Percentiles rank a stretch among this genome's conserved stretches.
Evolutionary conservation across 35 echinoderm and acorn worm genomes (phyloP).

Genomic region (Apostichopus japonicus): DNA sequence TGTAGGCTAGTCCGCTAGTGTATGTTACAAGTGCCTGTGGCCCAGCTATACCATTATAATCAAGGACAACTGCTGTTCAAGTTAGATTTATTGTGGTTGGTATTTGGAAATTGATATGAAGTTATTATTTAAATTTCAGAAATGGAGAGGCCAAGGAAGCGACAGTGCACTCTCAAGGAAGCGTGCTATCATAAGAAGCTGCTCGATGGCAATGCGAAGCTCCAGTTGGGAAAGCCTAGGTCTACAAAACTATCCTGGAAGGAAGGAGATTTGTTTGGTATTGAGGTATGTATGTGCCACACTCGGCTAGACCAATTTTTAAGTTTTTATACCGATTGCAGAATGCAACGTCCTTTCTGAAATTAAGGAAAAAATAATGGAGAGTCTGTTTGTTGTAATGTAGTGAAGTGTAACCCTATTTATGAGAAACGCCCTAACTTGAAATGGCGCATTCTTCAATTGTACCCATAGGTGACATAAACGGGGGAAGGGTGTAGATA

Average conservation of each 20-base stretch:
- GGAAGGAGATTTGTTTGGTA: constrained; percentile 62
- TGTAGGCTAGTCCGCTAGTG: too few species aligned
- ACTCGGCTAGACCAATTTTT: not conserved
- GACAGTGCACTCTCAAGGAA: constrained; percentile 43
- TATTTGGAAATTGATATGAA: too few species aligned
- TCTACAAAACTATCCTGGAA: constrained; percentile 37
- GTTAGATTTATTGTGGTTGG: too few species aligned
- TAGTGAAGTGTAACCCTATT: too few species aligned
- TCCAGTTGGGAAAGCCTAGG: constrained; percentile 5
- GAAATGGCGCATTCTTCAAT: too few species aligned
- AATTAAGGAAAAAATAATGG: not conserved
- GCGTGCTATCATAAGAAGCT: constrained; percentile 34
- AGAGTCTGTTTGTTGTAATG: not conserved
- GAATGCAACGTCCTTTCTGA: not conserved
- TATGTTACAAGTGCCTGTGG: too few species aligned
- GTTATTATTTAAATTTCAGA: not conserved
- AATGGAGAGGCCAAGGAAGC: constrained; percentile 18
- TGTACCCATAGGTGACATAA: too few species aligned
- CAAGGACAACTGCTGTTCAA: too few species aligned
- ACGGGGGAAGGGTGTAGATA: too few species aligned
- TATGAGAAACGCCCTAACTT: too few species aligned
- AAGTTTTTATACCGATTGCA: too few species aligned
- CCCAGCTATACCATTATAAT: too few species aligned
- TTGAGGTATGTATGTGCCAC: constrained; percentile 5
- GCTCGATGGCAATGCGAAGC: not conserved